These are phyloP conservation scores for Caenorhabditis panamensis DNA, from an alignment of 2,888 invertebrate genomes.

Conservation along the genomic window DNA sequence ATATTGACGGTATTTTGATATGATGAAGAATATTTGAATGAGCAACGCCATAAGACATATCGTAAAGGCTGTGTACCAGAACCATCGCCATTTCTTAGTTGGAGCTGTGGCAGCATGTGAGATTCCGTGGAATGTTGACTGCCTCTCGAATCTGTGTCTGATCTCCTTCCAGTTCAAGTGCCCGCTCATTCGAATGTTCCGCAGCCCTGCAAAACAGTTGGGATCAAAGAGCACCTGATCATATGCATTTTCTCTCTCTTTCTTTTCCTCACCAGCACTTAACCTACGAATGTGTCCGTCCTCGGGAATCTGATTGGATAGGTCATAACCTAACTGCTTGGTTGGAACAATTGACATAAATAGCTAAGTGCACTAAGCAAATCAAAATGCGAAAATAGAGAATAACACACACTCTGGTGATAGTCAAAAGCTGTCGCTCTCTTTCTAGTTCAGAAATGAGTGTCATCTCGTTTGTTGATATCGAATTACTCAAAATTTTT, in stretches of 20 bases:
- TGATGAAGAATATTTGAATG: slow-evolving; percentile 76
- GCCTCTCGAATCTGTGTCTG: slow-evolving; percentile 68
- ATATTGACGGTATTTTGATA: slow-evolving; percentile 75
- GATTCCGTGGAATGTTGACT: slow-evolving; percentile 77
- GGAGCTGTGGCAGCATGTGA: slow-evolving; percentile 77
- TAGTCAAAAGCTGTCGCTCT: slow-evolving; percentile 16
- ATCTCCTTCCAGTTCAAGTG: slow-evolving; percentile 73
- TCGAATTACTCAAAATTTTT: slow-evolving; percentile 42
- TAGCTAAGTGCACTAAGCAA: background rate
- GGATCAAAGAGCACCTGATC: background rate
- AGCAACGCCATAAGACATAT: slow-evolving; percentile 71
- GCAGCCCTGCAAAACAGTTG: slow-evolving; percentile 65
- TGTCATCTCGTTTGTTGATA: slow-evolving; percentile 56
- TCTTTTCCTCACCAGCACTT: slow-evolving; percentile 41
- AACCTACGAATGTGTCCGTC: slow-evolving; percentile 30
- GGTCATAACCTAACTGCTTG: slow-evolving; percentile 27
- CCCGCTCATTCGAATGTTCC: slow-evolving; percentile 68
- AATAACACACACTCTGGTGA: background rate
- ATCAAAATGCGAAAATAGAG: background rate
- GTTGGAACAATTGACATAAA: background rate
- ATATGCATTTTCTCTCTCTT: background rate
- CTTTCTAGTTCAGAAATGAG: slow-evolving; percentile 23
- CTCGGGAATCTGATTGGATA: slow-evolving; percentile 11
- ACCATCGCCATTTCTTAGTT: slow-evolving; percentile 70
- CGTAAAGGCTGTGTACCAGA: slow-evolving; percentile 78